phyloP scores from a whole-genome alignment of 2,113 vertebrate genomes.

The Anseranas semipalmata region DNA sequence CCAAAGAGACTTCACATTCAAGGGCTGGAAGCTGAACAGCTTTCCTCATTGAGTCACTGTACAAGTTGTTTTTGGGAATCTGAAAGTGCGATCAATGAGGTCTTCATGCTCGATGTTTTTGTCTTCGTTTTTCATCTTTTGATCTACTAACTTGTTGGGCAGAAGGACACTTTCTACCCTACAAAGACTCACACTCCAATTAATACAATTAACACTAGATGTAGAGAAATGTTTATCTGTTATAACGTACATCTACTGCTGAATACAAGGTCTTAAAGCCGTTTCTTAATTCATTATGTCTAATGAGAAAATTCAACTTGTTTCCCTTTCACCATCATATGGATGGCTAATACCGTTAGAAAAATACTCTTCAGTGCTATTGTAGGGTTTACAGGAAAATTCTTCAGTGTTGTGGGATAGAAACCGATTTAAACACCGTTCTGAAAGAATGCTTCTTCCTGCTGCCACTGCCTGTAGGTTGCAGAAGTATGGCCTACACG shows the following conservation, averaged over 20 bases:
- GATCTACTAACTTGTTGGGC: slow-evolving; percentile 70
- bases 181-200: slow-evolving; percentile 73
- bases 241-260: slow-evolving; percentile 67
- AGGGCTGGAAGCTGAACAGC: slow-evolving; percentile 77
- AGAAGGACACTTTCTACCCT: slow-evolving; percentile 72
- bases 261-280: slow-evolving; percentile 73
- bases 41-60: slow-evolving; percentile 73
- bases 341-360: slow-evolving; percentile 74
- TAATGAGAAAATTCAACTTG: slow-evolving; percentile 72
- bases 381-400: slow-evolving; percentile 64
- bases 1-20: slow-evolving; percentile 84
- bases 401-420: slow-evolving; percentile 58
- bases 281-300: slow-evolving; percentile 68
- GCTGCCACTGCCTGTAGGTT: slow-evolving; percentile 65
- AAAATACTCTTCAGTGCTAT: slow-evolving; percentile 84
- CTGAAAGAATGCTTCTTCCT: slow-evolving; percentile 64
- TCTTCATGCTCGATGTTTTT: slow-evolving; percentile 68
- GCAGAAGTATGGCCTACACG: slow-evolving; percentile 75
- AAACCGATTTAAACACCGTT: slow-evolving; percentile 53
- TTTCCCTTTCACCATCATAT: slow-evolving; percentile 70
- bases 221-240: slow-evolving; percentile 71
- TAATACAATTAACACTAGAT: slow-evolving; percentile 74
- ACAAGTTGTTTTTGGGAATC: slow-evolving; percentile 63
- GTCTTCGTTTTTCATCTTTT: slow-evolving; percentile 67
- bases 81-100: slow-evolving; percentile 69